Conservation (phyloP, 2,797 vertebrate species). For the Vireo griseus region DNA sequence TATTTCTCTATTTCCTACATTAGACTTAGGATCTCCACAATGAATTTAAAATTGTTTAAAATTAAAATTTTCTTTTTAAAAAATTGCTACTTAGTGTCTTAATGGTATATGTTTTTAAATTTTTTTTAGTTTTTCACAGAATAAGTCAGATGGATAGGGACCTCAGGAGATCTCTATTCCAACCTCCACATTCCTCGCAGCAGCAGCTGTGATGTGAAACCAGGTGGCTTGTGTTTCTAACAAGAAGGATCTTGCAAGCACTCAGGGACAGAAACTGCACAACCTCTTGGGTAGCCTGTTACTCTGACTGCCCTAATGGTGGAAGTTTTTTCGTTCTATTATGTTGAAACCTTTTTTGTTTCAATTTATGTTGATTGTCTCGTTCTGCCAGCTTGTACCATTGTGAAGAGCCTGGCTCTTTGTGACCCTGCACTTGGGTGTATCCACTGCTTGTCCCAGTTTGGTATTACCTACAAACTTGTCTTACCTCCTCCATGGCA, state of each 20-base stretch:
- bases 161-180: background rate
- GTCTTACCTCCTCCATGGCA: background rate
- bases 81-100: background rate
- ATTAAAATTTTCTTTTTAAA: background rate
- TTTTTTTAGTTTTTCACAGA: background rate
- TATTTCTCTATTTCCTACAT: background rate
- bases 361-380: background rate
- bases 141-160: background rate
- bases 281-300: background rate
- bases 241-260: background rate
- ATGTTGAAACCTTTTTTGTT: background rate
- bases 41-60: background rate
- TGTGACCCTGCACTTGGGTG: background rate
- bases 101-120: fast-evolving
- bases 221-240: background rate
- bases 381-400: fast-evolving
- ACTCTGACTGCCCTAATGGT: background rate
- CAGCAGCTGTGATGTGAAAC: background rate
- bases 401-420: background rate
- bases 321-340: background rate
- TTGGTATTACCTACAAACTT: background rate
- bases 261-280: background rate
- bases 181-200: background rate
- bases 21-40: background rate
- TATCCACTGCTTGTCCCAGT: background rate